phyloP scores from a whole-genome alignment of 2,113 vertebrate species.

The Indri indri region DNA sequence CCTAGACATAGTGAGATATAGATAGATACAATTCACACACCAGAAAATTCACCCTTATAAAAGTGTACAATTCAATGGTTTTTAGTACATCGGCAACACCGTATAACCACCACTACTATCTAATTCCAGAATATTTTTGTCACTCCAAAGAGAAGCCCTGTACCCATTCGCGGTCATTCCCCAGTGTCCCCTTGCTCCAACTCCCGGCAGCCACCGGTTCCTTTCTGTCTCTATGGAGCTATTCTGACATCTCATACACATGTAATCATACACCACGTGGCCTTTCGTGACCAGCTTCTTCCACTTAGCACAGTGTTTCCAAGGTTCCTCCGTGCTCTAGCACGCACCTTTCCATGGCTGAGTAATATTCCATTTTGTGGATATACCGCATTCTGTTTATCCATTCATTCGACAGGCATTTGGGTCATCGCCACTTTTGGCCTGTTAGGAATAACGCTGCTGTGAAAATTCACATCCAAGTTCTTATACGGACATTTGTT shows the following conservation, averaged over 20 bases:
- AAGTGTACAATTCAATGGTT: background rate
- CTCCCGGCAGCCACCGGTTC: background rate
- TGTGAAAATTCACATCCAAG: background rate
- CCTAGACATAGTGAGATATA: accelerated
- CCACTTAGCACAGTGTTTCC: background rate
- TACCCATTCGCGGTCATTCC: background rate
- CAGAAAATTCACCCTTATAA: background rate
- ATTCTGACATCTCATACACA: background rate
- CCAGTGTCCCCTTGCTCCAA: background rate
- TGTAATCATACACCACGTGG: background rate
- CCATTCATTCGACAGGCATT: background rate
- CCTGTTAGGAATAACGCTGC: background rate
- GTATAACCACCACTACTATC: background rate
- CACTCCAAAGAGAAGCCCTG: background rate
- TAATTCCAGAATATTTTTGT: background rate
- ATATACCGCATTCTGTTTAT: background rate
- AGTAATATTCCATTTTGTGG: background rate
- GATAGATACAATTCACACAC: background rate
- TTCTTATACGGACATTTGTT: background rate
- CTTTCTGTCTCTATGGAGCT: background rate
- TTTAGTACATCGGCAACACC: background rate
- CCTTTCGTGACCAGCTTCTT: background rate
- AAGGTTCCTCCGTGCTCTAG: accelerated
- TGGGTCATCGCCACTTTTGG: background rate
- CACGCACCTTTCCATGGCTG: background rate